Percentiles rank a stretch among this genome's conserved stretches.
Evolutionary conservation across 1,140 invertebrate species (phyloP).

Genomic region (Rhagoletis pomonella): DNA sequence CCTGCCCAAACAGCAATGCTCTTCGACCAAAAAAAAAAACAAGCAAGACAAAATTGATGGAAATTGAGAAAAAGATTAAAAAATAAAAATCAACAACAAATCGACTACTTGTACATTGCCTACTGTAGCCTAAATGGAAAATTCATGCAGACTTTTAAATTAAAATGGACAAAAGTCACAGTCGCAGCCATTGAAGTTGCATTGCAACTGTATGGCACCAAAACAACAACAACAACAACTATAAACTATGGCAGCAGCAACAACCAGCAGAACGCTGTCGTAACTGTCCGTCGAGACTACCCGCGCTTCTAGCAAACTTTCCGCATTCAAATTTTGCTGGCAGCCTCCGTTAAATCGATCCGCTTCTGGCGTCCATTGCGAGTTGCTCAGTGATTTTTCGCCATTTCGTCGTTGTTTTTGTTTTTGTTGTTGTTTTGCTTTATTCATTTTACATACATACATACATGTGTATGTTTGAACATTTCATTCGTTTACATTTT

Average conservation of each 20-base stretch:
- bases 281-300: not conserved
- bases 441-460: not conserved
- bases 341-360: not conserved
- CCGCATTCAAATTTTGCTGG: slow-evolving; percentile 13
- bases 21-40: not conserved
- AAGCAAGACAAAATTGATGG: not conserved
- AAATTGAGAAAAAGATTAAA: slow-evolving; percentile 14
- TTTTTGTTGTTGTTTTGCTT: not conserved
- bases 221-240: not conserved
- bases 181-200: not conserved
- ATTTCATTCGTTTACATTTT: slow-evolving; percentile 40
- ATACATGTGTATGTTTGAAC: no score
- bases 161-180: slow-evolving; percentile 52
- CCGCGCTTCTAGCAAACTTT: not conserved
- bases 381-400: not conserved
- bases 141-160: slow-evolving; percentile 46
- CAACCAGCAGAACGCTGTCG: not conserved
- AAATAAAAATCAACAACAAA: not conserved
- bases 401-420: not conserved
- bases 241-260: not conserved
- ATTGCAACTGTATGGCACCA: not conserved
- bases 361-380: not conserved
- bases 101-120: not conserved
- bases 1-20: slow-evolving; percentile 34
- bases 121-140: slow-evolving; percentile 27